Evolutionary conservation across 92 coral and sea anemone genomes (phyloP).

Genomic region (Zoanthus gigantus): DNA sequence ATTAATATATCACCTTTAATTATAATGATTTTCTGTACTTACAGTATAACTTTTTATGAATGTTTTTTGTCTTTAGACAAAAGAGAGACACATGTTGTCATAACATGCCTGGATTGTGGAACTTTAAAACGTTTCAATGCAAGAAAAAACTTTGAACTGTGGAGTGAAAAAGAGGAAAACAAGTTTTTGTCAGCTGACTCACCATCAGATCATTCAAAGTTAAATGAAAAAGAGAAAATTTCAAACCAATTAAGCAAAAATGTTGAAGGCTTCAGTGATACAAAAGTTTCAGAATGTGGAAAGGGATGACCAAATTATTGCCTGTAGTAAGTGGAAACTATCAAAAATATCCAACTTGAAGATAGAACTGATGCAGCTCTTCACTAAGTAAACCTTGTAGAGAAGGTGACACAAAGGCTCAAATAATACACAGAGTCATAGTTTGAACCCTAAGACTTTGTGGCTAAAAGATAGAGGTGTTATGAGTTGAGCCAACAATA

Average conservation of each 20-base stretch:
- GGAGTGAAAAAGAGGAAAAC: slow-evolving; percentile 67
- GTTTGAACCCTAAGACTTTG: too few species aligned
- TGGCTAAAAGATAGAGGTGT: too few species aligned
- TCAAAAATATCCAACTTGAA: too few species aligned
- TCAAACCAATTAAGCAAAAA: neutral
- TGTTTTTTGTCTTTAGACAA: slow-evolving; percentile 32
- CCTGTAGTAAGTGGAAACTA: neutral
- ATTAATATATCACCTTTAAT: too few species aligned
- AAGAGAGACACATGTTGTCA: slow-evolving; percentile 85
- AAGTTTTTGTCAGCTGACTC: neutral
- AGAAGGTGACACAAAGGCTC: too few species aligned
- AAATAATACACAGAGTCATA: too few species aligned
- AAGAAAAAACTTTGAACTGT: slow-evolving; percentile 69
- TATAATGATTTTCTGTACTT: neutral
- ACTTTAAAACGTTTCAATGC: slow-evolving; percentile 86
- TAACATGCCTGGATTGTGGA: slow-evolving; percentile 84
- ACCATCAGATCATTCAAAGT: neutral
- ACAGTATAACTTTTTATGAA: neutral
- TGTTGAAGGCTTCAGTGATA: neutral
- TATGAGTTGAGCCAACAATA: too few species aligned
- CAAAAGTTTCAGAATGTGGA: neutral
- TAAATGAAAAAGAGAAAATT: slow-evolving; percentile 6
- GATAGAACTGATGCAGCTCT: too few species aligned
- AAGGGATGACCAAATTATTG: neutral
- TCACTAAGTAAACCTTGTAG: too few species aligned